Evolutionary conservation across 2,888 invertebrate genomes (phyloP), one percentile per base, ranked within the genome.

Genomic region (Ophion ellenae): DNA sequence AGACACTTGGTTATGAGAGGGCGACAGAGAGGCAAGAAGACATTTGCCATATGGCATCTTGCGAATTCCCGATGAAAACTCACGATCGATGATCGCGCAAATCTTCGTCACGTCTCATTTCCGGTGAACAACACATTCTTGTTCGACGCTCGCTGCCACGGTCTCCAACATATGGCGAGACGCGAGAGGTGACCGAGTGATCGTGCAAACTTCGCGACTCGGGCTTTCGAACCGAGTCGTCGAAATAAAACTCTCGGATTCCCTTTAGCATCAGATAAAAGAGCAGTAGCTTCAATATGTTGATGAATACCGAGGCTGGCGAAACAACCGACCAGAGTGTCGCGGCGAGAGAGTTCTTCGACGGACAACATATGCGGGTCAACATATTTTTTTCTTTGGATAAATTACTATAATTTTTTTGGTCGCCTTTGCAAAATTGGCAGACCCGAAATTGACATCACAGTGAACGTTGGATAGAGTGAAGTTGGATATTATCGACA

Each of bases 191-290:
- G 28, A 24, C 75, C 36, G 75, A 47, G 1, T 64, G 20, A 14
- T 74, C 74, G 20, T 75, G 40, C 32, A 69, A 59, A 47, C 74
- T 70, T 20, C 53, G 59, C 20, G 66, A 32, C 2, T 74, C 81
- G 32, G 17, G 40, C 20, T 79, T 84, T 45, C 59, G 59, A 78
- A 86, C 70, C n/a, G 87, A 87, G 77, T 91, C 90, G 74, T 87
- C 86, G 80, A 91, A 92, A 84, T 88, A 90, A 53, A 91, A 86
- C 40, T 90, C 90, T 9, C 88, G 87, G 17, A 90, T 81, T 2
- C 87, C 88, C 80, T 90, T 91, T 0, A 91, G 86, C 40, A 91
- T 63, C 11, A 90, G 47, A 82, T 90, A 89, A 47, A 89, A 89
- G 7, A 90, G 76, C 11, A 90, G 53, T 3, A 91, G 81, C 81